Percentiles rank a stretch among this genome's conserved stretches.
Conservation (phyloP, 2,113 vertebrate species). For the Tonatia bakeri region DNA sequence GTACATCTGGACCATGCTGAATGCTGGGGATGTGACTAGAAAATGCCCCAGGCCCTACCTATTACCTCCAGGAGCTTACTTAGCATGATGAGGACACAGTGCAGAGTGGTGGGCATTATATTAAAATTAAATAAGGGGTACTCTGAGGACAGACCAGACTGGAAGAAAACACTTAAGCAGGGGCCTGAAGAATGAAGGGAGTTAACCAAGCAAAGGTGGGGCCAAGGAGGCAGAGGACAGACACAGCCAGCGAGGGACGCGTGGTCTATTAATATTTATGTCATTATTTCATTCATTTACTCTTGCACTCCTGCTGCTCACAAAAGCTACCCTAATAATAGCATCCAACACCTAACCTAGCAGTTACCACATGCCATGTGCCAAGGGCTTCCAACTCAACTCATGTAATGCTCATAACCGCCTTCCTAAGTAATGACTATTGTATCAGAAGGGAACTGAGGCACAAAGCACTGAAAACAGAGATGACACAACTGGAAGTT, state of each 20-base stretch:
- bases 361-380: rapidly evolving
- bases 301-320: background rate
- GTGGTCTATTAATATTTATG: too few relatives aligned
- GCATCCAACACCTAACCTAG: background rate
- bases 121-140: background rate
- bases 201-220: background rate
- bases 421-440: background rate
- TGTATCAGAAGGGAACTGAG: background rate
- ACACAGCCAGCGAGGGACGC: background rate
- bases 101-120: too few relatives aligned
- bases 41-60: background rate
- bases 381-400: background rate
- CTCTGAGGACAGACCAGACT: background rate
- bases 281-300: background rate
- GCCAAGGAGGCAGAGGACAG: too few relatives aligned
- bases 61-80: background rate
- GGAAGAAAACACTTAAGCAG: background rate
- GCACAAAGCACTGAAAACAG: background rate
- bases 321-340: background rate
- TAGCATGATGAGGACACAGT: background rate
- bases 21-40: background rate
- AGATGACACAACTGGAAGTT: background rate
- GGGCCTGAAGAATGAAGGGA: background rate
- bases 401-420: background rate
- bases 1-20: background rate